Base-by-base conservation (phyloP, 2,113 vertebrate species). In the Murina feae region DNA sequence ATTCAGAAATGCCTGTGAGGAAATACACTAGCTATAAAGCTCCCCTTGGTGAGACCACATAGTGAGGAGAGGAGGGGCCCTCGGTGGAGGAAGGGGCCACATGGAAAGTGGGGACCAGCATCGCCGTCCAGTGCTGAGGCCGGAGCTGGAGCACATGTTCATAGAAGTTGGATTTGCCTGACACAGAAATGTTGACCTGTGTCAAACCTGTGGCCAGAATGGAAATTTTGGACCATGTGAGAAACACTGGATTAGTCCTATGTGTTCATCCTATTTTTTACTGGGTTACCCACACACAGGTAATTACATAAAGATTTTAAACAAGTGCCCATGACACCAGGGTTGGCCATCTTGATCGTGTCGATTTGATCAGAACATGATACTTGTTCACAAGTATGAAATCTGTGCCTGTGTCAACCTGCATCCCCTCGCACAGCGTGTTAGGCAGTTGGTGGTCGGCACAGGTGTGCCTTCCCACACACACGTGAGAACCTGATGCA, bases 141-240 rank as follows among this genome's bases (percentile, higher is more conserved):
- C 17, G 0, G 42, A 2, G 14, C 17, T 5, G 6, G 14, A 55
- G 10, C 4, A 1, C 7, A 1, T 9, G 1, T 13, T 28, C 49
- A 25, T 0, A 37, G 39, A 20, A 44, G 69, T 16, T 25, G 0
- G 39, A 4, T 11, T 28, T 17, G 20, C 75, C 63, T 12, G 49
- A 55, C 30, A 69, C 49, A 55, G 30, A 17, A 12, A 32, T 10
- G 47, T 10, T 12, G 47, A 9, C 23, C 78, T 28, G 12, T 14
- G 78, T 10, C 78, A 37, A 9, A 7, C 8, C 9, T 30, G 78
- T 16, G 63, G 23, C 51, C 66, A 37, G 6, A 44, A 35, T 20
- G 37, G 49, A 44, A 21, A 37, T 35, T n/a, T 13, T 12, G 51
- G 88, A 20, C 65, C 21, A 9, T 1, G 21, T 35, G 65, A 25